Evolutionary conservation across 2,888 invertebrate species (phyloP).

Genomic region (Rhingia campestris): DNA sequence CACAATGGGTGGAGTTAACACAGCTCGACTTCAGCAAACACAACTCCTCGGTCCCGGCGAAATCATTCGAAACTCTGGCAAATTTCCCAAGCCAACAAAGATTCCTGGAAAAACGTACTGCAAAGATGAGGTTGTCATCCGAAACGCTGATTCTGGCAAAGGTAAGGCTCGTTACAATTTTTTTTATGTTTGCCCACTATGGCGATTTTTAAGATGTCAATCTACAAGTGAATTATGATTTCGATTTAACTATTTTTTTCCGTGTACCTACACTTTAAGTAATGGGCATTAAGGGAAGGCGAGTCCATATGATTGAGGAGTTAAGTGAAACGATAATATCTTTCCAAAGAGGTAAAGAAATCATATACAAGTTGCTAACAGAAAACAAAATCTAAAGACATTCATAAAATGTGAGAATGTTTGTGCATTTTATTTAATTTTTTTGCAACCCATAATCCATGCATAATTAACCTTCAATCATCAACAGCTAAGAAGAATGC

Average conservation of each 20-base stretch:
- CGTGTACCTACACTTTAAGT: constrained; percentile 84
- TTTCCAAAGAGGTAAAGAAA: constrained; percentile 96
- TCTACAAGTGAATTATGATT: constrained; percentile 50
- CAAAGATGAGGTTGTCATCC: constrained; percentile 96
- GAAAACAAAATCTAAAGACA: constrained; percentile 39
- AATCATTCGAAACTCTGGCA: constrained; percentile 93
- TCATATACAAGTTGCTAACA: constrained; percentile 58
- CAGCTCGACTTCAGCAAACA: constrained; percentile 81
- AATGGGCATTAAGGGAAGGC: constrained; percentile 99
- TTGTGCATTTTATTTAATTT: constrained; percentile 65
- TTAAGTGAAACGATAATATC: constrained; percentile 99
- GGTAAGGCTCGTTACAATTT: constrained; percentile 84
- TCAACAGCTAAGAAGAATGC: constrained; percentile 43
- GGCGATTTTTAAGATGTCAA: constrained; percentile 3
- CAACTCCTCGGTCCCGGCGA: constrained; percentile 90
- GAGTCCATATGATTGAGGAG: constrained; percentile 99
- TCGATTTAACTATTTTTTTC: constrained; percentile 60
- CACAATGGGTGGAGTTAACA: constrained; percentile 81
- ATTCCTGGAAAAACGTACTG: constrained; percentile 96
- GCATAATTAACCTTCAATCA: constrained; percentile 59
- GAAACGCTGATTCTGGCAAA: constrained; percentile 98
- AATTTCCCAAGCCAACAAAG: constrained; percentile 93
- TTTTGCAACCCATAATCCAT: constrained; percentile 67
- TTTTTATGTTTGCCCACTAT: not conserved
- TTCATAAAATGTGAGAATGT: constrained; percentile 61